A percentile compares a stretch with the other conserved stretches of the same genome.
These are phyloP conservation scores for Drepanosiphum platanoidis DNA, from an alignment of 2,888 invertebrate species.

Conservation along the genomic window DNA sequence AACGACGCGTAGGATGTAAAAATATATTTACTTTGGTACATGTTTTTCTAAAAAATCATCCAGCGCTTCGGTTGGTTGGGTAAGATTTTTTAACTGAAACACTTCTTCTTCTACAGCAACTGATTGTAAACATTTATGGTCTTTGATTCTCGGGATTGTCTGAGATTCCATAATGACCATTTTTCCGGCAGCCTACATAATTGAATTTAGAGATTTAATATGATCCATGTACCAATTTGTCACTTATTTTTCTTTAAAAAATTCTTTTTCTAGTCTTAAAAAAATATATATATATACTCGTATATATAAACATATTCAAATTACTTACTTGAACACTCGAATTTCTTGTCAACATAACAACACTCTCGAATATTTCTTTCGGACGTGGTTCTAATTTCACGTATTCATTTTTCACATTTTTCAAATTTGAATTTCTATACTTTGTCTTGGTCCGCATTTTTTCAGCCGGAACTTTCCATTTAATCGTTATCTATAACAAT, in stretches of 20 bases:
- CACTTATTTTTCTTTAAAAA: no score
- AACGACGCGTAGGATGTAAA: no score
- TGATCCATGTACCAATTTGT: no score
- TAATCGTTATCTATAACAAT: conserved; percentile 24
- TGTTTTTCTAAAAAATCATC: conserved; percentile 53
- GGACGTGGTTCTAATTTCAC: conserved; percentile 43
- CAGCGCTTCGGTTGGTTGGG: neutral
- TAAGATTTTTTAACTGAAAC: conserved; percentile 32
- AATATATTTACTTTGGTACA: conserved; percentile 43
- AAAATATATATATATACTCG: no score
- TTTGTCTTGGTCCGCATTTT: conserved; percentile 9
- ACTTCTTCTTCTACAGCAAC: conserved; percentile 36
- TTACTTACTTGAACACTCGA: conserved; percentile 28
- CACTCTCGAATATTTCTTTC: conserved; percentile 27
- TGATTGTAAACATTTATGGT: conserved; percentile 48
- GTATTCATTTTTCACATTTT: conserved; percentile 10
- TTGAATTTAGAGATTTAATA: no score
- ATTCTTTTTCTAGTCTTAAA: no score
- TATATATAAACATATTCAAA: neutral
- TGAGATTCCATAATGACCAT: conserved; percentile 24
- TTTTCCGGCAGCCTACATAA: conserved; percentile 23
- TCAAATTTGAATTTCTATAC: conserved; percentile 13
- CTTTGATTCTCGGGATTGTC: conserved; percentile 34
- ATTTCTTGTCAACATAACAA: neutral
- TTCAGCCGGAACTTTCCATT: conserved; percentile 19